These are phyloP conservation scores for Eubasilissa splendida DNA, from an alignment of 2,888 invertebrate genomes.

Conservation along the genomic window DNA sequence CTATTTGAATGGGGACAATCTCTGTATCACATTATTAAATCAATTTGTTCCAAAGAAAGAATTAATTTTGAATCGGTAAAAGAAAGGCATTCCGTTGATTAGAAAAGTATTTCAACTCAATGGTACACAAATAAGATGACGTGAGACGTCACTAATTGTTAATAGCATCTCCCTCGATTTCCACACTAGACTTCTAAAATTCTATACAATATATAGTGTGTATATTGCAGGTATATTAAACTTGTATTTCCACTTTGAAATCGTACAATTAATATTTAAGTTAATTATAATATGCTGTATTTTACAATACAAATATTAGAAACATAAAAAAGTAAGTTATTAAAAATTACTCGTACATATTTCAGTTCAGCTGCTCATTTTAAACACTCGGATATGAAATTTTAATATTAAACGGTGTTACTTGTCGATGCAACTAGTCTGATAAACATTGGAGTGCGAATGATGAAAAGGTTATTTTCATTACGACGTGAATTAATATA, in stretches of 20 bases:
- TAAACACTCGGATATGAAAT: too few species aligned
- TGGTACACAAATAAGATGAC: neutral
- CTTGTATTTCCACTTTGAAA: slow-evolving; percentile 32
- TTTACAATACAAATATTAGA: slow-evolving; percentile 48
- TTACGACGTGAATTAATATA: too few species aligned
- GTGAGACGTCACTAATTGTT: neutral
- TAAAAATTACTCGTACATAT: neutral
- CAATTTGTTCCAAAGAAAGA: too few species aligned
- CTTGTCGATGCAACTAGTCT: too few species aligned
- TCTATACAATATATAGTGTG: neutral
- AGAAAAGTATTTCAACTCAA: neutral
- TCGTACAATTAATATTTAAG: slow-evolving; percentile 45
- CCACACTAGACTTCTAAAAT: slow-evolving; percentile 20
- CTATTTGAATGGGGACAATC: too few species aligned
- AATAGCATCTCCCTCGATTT: slow-evolving; percentile 21
- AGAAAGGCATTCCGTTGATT: too few species aligned
- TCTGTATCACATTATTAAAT: too few species aligned
- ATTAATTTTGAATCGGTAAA: too few species aligned
- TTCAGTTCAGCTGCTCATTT: too few species aligned
- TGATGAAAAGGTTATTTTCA: too few species aligned
- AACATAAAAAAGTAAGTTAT: slow-evolving; percentile 25
- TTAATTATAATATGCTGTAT: slow-evolving; percentile 48
- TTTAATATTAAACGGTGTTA: too few species aligned
- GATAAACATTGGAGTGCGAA: too few species aligned
- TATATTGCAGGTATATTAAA: neutral